A percentile compares a stretch with the other conserved stretches of the same genome.
Conservation (phyloP, 2,797 vertebrate species). For the Heteromormyrus szaboi region DNA sequence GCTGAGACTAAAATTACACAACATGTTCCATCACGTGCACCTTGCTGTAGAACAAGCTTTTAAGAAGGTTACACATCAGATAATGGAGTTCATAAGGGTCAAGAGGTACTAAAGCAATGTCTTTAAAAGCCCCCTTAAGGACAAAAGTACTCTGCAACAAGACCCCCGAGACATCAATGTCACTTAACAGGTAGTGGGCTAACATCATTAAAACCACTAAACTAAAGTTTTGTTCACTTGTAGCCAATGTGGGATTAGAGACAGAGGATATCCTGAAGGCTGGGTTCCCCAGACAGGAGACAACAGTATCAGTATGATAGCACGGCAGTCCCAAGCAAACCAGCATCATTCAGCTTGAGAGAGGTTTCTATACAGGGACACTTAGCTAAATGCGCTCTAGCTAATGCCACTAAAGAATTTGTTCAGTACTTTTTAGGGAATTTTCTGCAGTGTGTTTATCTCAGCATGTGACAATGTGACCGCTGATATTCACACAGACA, state of each 20-base stretch:
- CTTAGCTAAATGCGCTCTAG: background rate
- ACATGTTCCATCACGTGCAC: background rate
- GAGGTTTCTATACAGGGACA: background rate
- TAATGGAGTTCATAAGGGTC: constrained; percentile 44
- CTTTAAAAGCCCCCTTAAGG: constrained; percentile 41
- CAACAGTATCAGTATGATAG: background rate
- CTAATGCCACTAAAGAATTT: background rate
- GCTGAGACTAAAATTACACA: background rate
- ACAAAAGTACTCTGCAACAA: constrained; percentile 28
- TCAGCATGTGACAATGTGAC: background rate
- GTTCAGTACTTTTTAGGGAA: background rate
- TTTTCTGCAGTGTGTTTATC: background rate
- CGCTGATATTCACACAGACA: background rate
- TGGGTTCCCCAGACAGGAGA: background rate
- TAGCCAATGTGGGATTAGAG: background rate
- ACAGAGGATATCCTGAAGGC: background rate
- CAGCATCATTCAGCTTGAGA: background rate
- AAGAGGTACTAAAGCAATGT: constrained; percentile 22
- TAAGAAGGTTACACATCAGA: constrained; percentile 1
- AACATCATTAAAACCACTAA: background rate
- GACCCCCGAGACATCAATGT: constrained; percentile 26
- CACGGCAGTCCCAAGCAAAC: background rate
- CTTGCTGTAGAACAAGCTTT: constrained; percentile 33
- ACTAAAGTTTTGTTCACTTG: background rate
- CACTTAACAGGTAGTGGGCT: background rate